Evolutionary conservation across 2,113 vertebrate genomes (phyloP).

Genomic region (Fulmarus glacialis): DNA sequence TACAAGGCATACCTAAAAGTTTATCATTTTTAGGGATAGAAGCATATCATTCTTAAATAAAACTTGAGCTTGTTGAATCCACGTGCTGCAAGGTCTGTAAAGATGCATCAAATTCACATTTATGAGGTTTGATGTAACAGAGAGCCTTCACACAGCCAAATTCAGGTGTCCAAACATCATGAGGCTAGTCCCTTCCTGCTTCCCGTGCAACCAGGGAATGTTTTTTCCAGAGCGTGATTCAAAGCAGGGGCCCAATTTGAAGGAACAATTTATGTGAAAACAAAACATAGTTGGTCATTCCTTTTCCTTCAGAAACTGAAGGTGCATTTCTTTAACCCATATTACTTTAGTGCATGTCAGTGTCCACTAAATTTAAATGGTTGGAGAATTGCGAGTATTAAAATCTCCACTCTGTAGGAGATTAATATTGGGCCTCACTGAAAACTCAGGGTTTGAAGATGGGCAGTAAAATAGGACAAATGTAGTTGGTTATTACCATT

Average conservation of each 20-base stretch:
- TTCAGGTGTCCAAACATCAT: background rate
- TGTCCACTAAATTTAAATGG: background rate
- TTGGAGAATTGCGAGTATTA: background rate
- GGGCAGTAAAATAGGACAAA: background rate
- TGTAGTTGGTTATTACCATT: background rate
- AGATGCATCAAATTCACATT: background rate
- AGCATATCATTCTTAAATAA: background rate
- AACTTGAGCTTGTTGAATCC: background rate
- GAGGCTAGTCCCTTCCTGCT: background rate
- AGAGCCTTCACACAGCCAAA: background rate
- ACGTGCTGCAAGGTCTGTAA: background rate
- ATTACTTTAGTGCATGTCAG: background rate
- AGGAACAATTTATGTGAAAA: background rate
- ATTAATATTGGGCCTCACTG: background rate
- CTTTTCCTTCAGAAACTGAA: background rate
- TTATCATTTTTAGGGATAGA: background rate
- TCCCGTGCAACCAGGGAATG: background rate
- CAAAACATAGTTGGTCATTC: background rate
- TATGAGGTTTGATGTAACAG: background rate
- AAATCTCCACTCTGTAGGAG: background rate
- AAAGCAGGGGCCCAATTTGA: background rate
- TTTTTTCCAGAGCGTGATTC: background rate
- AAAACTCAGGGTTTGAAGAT: background rate
- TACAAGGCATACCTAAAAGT: background rate
- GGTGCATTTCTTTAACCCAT: background rate